phyloP scores from a whole-genome alignment of 2,888 invertebrate genomes.

The Sarcophaga subvicina region DNA sequence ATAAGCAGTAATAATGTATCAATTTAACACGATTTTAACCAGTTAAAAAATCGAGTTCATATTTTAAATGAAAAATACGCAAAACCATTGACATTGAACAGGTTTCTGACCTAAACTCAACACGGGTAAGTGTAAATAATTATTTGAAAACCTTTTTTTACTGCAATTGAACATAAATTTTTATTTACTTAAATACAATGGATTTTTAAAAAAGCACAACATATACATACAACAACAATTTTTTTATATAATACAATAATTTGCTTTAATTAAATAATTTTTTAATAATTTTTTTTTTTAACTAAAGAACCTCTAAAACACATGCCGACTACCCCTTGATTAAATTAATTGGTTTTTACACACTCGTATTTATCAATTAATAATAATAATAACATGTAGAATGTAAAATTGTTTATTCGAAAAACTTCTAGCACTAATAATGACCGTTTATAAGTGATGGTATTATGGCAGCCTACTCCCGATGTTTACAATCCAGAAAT shows the following conservation, averaged over 20 bases:
- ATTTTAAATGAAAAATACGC: too few species aligned
- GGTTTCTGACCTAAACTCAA: neutral
- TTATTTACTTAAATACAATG: neutral
- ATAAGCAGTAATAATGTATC: too few species aligned
- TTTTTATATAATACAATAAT: slow-evolving; percentile 31
- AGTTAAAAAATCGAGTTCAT: neutral
- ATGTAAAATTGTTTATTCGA: too few species aligned
- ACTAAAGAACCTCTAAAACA: slow-evolving; percentile 73
- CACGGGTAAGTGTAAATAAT: neutral
- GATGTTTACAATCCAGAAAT: slow-evolving; percentile 78
- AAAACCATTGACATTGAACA: neutral
- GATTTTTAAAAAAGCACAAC: neutral
- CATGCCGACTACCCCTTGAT: slow-evolving; percentile 78
- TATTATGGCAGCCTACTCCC: slow-evolving; percentile 72
- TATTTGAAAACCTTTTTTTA: neutral
- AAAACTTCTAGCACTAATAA: too few species aligned
- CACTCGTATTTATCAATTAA: neutral
- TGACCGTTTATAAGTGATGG: too few species aligned
- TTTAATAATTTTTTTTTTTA: slow-evolving; percentile 11
- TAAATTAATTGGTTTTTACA: slow-evolving; percentile 4
- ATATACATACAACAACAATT: slow-evolving; percentile 9
- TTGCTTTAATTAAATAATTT: slow-evolving; percentile 30
- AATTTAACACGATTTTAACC: too few species aligned
- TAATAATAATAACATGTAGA: too few species aligned
- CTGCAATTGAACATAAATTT: neutral